Conservation (phyloP, 2,888 invertebrate species). For the Dascillus cervinus region DNA sequence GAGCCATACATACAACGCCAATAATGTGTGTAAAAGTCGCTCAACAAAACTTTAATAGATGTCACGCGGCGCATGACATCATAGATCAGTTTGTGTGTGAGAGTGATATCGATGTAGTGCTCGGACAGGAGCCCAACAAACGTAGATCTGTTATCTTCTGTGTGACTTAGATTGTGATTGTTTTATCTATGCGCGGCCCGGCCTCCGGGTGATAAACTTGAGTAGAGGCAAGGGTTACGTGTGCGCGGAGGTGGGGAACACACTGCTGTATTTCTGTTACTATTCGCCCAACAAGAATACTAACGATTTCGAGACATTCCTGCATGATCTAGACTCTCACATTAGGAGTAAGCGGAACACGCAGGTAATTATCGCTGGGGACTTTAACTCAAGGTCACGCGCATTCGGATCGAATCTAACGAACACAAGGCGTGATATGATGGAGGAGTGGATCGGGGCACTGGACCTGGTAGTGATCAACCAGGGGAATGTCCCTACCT, state of each 20-base stretch:
- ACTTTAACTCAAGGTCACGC: not conserved
- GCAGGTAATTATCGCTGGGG: not conserved
- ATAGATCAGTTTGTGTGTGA: not conserved
- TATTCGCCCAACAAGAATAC: not conserved
- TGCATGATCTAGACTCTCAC: not conserved
- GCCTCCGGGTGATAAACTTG: not conserved
- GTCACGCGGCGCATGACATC: too few relatives aligned
- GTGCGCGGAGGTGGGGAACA: not conserved
- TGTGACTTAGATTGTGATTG: too few relatives aligned
- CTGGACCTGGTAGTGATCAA: not conserved
- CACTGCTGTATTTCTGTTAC: not conserved
- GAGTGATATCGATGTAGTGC: not conserved
- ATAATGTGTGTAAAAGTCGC: too few relatives aligned
- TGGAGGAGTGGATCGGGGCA: too few relatives aligned
- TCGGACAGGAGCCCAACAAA: not conserved
- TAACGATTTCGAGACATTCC: not conserved
- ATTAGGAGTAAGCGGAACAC: too few relatives aligned
- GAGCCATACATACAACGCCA: too few relatives aligned
- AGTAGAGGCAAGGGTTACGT: slow-evolving; percentile 1
- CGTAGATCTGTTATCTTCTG: too few relatives aligned
- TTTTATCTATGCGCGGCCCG: too few relatives aligned
- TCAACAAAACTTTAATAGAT: too few relatives aligned
- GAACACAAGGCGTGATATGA: not conserved
- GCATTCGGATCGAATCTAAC: not conserved
- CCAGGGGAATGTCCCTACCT: not conserved